Evolutionary conservation across 1,140 invertebrate species (phyloP).

Genomic region (Andrena cerasifolii): DNA sequence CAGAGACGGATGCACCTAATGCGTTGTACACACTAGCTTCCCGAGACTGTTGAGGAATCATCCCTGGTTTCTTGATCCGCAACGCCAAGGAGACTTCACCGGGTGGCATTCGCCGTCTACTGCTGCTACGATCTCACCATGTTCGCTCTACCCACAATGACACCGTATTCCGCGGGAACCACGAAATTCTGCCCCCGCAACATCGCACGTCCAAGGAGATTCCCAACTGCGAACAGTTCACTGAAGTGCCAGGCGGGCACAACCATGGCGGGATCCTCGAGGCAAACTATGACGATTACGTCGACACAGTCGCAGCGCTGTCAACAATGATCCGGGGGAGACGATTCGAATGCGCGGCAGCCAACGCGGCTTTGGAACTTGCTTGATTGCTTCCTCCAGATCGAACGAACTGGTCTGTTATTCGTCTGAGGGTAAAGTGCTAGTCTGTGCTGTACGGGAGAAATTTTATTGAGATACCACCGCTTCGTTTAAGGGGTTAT

Average conservation of each 20-base stretch:
- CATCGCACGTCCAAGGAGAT: slow-evolving; percentile 49
- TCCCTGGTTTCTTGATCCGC: no score
- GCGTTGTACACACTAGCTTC: no score
- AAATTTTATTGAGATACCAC: slow-evolving; percentile 2
- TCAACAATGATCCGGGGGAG: slow-evolving; percentile 26
- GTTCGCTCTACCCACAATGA: no score
- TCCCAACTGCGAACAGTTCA: slow-evolving; percentile 52
- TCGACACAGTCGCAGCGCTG: slow-evolving; percentile 23
- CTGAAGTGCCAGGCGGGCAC: slow-evolving; percentile 47
- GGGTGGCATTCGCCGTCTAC: no score
- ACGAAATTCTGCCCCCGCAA: slow-evolving; percentile 52
- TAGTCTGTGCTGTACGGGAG: not conserved
- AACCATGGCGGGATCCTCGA: slow-evolving; percentile 19
- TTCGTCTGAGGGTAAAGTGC: not conserved
- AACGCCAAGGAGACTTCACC: no score
- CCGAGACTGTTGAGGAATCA: not conserved
- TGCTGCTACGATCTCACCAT: no score
- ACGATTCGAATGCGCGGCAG: slow-evolving; percentile 16
- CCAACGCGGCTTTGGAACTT: not conserved
- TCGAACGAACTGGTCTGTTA: not conserved
- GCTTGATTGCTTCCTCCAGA: slow-evolving; percentile 7
- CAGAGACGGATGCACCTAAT: no score
- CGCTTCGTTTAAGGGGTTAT: no score
- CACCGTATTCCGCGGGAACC: slow-evolving; percentile 50
- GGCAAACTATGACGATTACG: slow-evolving; percentile 61